A percentile compares a stretch with the other conserved stretches of the same genome.
These are phyloP conservation scores for Sinocyclocheilus rhinocerous DNA, from an alignment of 2,113 vertebrate species.

Conservation along the genomic window DNA sequence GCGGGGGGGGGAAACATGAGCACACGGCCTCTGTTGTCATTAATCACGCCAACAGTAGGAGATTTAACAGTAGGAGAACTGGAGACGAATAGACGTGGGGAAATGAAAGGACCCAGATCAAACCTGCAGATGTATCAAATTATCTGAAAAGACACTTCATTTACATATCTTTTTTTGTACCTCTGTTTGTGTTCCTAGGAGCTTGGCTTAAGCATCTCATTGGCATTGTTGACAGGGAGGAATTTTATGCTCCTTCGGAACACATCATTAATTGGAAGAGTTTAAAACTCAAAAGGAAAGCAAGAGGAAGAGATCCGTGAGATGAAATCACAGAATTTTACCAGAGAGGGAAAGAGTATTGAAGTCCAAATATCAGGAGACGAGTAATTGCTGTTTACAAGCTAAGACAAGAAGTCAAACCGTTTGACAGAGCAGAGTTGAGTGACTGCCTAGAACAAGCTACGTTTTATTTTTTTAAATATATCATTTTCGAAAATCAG, in stretches of 20 bases:
- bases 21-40: background rate
- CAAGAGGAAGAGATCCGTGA: conserved; percentile 22
- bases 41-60: conserved; percentile 32
- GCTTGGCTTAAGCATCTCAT: conserved; percentile 50
- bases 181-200: conserved; percentile 49
- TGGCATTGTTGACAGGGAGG: conserved; percentile 42
- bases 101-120: conserved; percentile 25
- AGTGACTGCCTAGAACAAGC: no score
- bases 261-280: conserved; percentile 27
- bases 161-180: conserved; percentile 47
- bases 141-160: conserved; percentile 41
- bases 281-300: conserved; percentile 37
- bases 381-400: background rate
- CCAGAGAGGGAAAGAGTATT: background rate
- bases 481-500: background rate
- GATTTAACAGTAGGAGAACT: conserved; percentile 22
- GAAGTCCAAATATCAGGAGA: conserved; percentile 13
- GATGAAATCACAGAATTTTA: conserved; percentile 23
- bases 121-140: conserved; percentile 48
- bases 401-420: conserved; percentile 29
- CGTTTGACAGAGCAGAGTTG: background rate
- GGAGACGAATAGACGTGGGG: background rate
- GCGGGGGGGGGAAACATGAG: background rate
- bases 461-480: no score
- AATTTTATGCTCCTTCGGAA: conserved; percentile 34